These are phyloP conservation scores for Rapana venosa DNA, from an alignment of 2,888 invertebrate genomes.

Conservation along the genomic window DNA sequence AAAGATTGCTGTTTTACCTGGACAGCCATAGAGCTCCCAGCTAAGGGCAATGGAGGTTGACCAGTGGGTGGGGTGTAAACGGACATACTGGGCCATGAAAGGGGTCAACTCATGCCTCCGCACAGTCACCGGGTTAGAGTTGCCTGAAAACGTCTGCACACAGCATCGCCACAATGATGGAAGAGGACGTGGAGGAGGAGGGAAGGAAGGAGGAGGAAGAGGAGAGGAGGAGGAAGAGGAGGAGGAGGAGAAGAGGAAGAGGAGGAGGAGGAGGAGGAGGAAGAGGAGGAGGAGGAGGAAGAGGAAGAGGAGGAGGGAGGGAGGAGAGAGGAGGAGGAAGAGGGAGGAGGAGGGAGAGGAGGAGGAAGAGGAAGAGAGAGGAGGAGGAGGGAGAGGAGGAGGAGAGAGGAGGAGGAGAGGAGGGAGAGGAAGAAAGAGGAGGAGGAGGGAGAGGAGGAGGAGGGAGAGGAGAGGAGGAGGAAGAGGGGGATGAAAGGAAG, in stretches of 20 bases:
- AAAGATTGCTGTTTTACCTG: slow-evolving; percentile 54
- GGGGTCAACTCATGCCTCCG: slow-evolving; percentile 62
- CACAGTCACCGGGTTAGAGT: slow-evolving; percentile 59
- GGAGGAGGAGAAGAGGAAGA: background rate
- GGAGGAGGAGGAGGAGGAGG: background rate
- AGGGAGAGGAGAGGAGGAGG: no score
- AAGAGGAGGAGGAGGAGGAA: no score
- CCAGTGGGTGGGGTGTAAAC: slow-evolving; percentile 60
- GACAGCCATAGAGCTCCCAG: slow-evolving; percentile 69
- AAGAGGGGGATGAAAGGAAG: no score
- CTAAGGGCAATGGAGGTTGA: slow-evolving; percentile 60
- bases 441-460: no score
- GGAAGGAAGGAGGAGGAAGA: background rate
- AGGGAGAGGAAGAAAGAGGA: no score
- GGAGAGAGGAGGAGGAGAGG: no score
- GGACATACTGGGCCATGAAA: slow-evolving; percentile 58
- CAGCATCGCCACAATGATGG: background rate
- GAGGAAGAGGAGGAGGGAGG: no score
- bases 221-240: background rate
- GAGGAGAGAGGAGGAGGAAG: no score
- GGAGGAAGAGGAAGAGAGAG: no score
- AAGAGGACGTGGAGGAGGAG: background rate
- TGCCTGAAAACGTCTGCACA: slow-evolving; percentile 60
- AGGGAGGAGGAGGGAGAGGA: no score
- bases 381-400: no score